Conservation (phyloP, 1,140 invertebrate species). For the Drosophila prosaltans region DNA sequence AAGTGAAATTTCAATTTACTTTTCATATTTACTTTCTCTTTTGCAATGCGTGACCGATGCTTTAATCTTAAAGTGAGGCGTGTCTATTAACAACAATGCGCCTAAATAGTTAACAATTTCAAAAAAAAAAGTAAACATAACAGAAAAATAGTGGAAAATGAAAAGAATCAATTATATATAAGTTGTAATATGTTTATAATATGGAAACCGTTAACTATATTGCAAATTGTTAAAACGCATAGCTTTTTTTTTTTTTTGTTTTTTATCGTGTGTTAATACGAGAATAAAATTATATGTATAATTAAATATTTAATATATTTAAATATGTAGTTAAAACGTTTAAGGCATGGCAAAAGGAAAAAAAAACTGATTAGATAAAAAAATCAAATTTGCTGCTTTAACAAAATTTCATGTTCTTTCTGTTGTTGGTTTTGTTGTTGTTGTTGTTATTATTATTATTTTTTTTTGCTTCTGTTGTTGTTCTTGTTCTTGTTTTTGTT, state of each 20-base stretch:
- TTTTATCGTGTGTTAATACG: constrained; percentile 68
- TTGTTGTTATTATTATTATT: neutral
- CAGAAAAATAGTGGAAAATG: neutral
- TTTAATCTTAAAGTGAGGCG: constrained; percentile 42
- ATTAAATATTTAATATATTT: neutral
- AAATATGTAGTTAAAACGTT: constrained; percentile 37
- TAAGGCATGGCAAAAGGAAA: constrained; percentile 70
- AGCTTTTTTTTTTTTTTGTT: constrained; percentile 33
- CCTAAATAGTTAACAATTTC: constrained; percentile 49
- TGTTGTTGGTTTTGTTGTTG: neutral
- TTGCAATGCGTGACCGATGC: constrained; percentile 79
- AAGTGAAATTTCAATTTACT: constrained; percentile 34
- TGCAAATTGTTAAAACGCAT: constrained; percentile 63
- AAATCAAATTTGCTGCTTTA: constrained; percentile 27
- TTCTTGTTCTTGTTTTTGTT: neutral
- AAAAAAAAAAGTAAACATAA: neutral
- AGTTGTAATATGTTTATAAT: constrained; percentile 3
- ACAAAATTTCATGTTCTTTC: constrained; percentile 7
- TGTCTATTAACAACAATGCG: constrained; percentile 69
- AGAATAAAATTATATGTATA: constrained; percentile 2
- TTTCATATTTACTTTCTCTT: constrained; percentile 16
- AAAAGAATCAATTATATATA: neutral
- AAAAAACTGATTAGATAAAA: constrained; percentile 14
- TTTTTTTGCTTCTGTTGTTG: constrained; percentile 1
- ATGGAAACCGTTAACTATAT: constrained; percentile 64